Evolutionary conservation across 64 coral and sea anemone species (phyloP), one percentile per base, ranked within the genome.

Genomic region (Stichodactyla mertensii): DNA sequence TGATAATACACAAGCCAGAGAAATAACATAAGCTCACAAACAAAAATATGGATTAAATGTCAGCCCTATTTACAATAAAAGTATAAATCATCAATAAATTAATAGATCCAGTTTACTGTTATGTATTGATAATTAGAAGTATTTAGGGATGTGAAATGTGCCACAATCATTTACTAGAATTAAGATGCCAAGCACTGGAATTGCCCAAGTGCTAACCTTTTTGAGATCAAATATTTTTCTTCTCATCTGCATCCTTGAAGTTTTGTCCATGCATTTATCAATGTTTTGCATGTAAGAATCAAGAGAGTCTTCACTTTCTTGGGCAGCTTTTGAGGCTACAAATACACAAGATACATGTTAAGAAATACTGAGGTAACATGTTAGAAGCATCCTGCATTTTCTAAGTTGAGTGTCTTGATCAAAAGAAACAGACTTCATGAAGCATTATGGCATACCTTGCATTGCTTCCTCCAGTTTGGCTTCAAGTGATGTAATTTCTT

Each of bases 201-300:
- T 15, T 58, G 56, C 56, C 3, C 36, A 71, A 71, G 11, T 5
- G 54, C 31, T 22, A 64, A 98, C 96, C 92, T 98, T 98, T 58
- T 92, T 98, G 7, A 98, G 88, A 55, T 98, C 96, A 89, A 94
- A 89, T 52, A 94, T 79, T 88, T 86, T 94, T 92, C 96, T 92
- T 61, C 85, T 98, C 11, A 94, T 64, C 74, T 94, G 69, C 77
- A 88, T 94, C 78, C 89, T 98, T 6, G 96, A 80, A 70, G 89
- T 79, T 80, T 92, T 94, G 62, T 98, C 96, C 85, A 98, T 88
- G 11, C 89, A 87, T 14, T 85, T 86, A 27, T 66, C 85, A n/a
- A 98, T 83, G 55, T 78, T 89, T 71, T 74, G 90, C 96, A 98
- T 98, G 78, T 86, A 98, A 70, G 82, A 70, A 51, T 98, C 96